Evolutionary conservation across 92 coral and sea anemone genomes (phyloP), one percentile per base, ranked within the genome.

Genomic region (Epizoanthus illoricatus): DNA sequence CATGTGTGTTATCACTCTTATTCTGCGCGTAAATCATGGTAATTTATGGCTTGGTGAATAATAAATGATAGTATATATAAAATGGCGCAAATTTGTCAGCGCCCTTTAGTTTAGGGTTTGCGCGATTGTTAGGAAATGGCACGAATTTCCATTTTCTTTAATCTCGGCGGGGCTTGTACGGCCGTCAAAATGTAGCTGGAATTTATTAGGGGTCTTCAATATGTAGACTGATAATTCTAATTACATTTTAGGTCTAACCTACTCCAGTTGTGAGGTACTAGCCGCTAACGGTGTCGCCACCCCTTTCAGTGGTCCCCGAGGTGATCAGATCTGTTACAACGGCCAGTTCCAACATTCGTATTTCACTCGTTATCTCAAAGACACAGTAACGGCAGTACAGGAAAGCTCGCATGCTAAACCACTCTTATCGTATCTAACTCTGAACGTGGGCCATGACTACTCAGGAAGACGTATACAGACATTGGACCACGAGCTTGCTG

Each of bases 261-360:
- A 92, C 76, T 89, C 98, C 52, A 87, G 94, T 67, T 94, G 98
- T 57, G 94, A 92, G 71, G 78, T 94, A 1, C 81, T 94, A 42
- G 39, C 40, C 5, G 76, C 83, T 13, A 70, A 88, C 58, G 90
- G 83, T 4, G 47, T 85, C 15, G 67, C 83, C 13, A 66, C 80
- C 20, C 98, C 97, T 1, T 94, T 94, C 61, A 74, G 55, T 64
- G 94, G 92, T 41, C 90, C 93, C 45, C 68, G 80, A 3, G 89
- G 89, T 2, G 90, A 89, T 59, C 93, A 91, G 49, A 87, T 95
- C 39, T 95, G 98, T 80, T 95, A 87, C 89, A 95, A 91, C 47
- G 98, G 98, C 42, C 85, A 87, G 70, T 89, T 89, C 71, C 97
- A 95, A 41, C 98, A 95, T 84, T 49, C 88, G 8, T 92, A 93